Percentiles rank a stretch among this genome's conserved stretches.
These are phyloP conservation scores for Sceliomorpha sp. DNA, from an alignment of 2,888 invertebrate genomes.

Conservation along the genomic window DNA sequence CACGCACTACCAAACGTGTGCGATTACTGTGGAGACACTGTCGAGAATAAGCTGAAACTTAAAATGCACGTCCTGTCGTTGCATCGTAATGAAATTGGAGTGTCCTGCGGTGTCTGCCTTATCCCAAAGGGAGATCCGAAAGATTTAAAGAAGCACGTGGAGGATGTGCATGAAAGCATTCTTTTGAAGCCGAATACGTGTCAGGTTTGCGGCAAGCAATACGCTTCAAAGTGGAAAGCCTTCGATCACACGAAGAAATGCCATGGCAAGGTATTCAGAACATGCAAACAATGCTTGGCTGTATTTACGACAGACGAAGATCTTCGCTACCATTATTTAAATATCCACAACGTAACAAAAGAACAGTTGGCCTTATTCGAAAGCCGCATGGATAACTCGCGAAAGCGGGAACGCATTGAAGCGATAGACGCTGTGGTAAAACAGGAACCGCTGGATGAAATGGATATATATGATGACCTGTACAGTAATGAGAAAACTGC, in stretches of 20 bases:
- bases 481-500: conserved; percentile 59
- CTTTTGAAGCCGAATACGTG: conserved; percentile 82
- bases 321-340: conserved; percentile 81
- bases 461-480: conserved; percentile 69
- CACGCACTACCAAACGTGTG: conserved; percentile 81
- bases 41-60: conserved; percentile 83
- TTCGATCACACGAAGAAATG: conserved; percentile 83
- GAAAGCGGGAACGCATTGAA: conserved; percentile 49
- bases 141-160: conserved; percentile 82
- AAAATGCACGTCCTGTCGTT: conserved; percentile 83
- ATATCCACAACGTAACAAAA: conserved; percentile 77
- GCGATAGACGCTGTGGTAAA: conserved; percentile 67
- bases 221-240: conserved; percentile 83
- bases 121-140: conserved; percentile 82
- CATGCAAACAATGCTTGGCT: conserved; percentile 83
- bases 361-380: conserved; percentile 75
- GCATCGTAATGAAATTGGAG: conserved; percentile 82
- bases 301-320: conserved; percentile 82
- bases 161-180: conserved; percentile 81
- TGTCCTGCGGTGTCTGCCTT: conserved; percentile 83
- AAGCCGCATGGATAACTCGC: conserved; percentile 66
- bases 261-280: conserved; percentile 83
- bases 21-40: conserved; percentile 83
- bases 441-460: conserved; percentile 74
- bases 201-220: conserved; percentile 83